These are phyloP conservation scores for Cyclophora albipunctata DNA, from an alignment of 2,888 invertebrate species.

Conservation along the genomic window DNA sequence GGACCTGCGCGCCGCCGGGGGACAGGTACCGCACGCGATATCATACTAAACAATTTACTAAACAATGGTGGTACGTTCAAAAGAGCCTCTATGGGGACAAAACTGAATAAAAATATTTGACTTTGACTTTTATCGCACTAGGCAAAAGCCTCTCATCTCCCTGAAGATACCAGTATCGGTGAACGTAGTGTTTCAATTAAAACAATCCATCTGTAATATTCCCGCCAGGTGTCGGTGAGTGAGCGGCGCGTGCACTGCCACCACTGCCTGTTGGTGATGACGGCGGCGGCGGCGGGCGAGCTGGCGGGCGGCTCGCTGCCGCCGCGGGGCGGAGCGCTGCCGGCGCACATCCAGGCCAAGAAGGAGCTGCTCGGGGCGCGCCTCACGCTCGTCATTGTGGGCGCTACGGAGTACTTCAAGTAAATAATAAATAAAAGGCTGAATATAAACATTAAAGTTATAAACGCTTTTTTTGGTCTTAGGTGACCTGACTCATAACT, in stretches of 20 bases:
- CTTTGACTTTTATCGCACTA: no score
- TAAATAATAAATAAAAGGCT: slow-evolving; percentile 24
- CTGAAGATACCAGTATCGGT: no score
- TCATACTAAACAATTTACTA: background rate
- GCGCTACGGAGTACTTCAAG: slow-evolving; percentile 59
- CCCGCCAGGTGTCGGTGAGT: slow-evolving; percentile 31
- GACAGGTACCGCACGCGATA: slow-evolving; percentile 26
- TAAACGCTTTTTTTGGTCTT: no score
- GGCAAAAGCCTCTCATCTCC: no score
- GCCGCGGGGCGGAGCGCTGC: slow-evolving; percentile 21
- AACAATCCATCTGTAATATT: no score
- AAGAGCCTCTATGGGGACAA: no score
- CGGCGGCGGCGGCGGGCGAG: slow-evolving; percentile 25
- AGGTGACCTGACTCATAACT: no score
- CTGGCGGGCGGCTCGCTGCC: slow-evolving; percentile 28
- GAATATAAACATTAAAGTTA: no score
- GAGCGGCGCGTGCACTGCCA: slow-evolving; percentile 21
- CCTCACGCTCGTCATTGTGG: slow-evolving; percentile 55
- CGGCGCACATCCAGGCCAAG: slow-evolving; percentile 23
- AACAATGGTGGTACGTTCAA: no score
- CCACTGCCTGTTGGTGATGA: slow-evolving; percentile 38
- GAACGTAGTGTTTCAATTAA: background rate
- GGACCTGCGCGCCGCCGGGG: slow-evolving; percentile 18
- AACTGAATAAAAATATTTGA: no score
- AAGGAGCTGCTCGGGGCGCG: slow-evolving; percentile 27